Base-by-base conservation (phyloP, 2,888 invertebrate species). In the Podabrus alpinus region DNA sequence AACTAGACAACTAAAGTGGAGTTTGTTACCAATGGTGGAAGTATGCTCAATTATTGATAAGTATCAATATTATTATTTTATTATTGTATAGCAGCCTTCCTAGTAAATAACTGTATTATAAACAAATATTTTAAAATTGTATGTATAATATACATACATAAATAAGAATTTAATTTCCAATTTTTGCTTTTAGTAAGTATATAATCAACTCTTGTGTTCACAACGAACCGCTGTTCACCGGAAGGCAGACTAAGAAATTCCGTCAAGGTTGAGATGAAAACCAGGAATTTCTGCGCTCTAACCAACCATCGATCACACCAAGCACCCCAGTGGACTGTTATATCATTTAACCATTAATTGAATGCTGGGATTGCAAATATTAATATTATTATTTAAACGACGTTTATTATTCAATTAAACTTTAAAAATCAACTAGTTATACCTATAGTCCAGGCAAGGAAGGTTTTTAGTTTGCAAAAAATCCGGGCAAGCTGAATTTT, bases 1-100 rank as follows among this genome's bases (percentile, higher is more conserved):
- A 81, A 81, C 81, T 81, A 81, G 81, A 81, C 76, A 68, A 69
- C 73, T 68, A 72, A 73, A 68, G 45, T 72, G 59, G 29, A 69
- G 45, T 45, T 45, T 45, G 45, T 45, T 45, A 45, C 45, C 45
- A 45, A 45, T n/a, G n/a, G 13, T 7, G n/a, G n/a, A 45, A 45
- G 45, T 45, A 45, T n/a, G n/a, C 21, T 21, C 21, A 21, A 21
- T 21, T 21, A 21, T 21, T 21, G n/a, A n/a, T n/a, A 45, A 45
- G 45, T n/a, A 45, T 45, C 13, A 7, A 45, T 45, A 45, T 45
- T 45, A 45, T 45, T 45, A 45, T n/a, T 45, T n/a, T 45, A 45
- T 45, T 45, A 45, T 45, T 45, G 45, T 29, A 5, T 29, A 13
- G 29, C 29, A 29, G 13, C 13, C 29, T 29, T 29, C 29, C 5